Base-by-base conservation (phyloP, 2,113 vertebrate genomes). In the Notarius quadriscutis region DNA sequence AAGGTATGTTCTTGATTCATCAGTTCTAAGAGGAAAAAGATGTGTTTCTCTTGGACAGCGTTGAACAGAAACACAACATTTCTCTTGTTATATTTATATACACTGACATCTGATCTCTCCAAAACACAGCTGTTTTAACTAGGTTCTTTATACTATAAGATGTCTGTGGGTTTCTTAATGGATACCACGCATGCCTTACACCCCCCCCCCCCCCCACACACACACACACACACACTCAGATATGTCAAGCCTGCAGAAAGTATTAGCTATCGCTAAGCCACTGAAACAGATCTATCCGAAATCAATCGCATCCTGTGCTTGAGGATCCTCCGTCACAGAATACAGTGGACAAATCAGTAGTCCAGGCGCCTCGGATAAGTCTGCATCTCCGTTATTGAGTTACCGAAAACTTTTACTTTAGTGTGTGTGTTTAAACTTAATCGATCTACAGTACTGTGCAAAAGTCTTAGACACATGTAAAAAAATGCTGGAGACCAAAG, bases 191-290 rank as follows among this genome's bases (percentile, higher is more conserved):
- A 81, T 55, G 57, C 55, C 18, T 41, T 60, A 81, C 27, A 18
- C 22, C 41, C 5, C 60, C 22, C 25, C 30, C 18, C 10, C 15
- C 25, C 4, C n/a, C 75, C 27, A n/a, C n/a, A n/a, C n/a, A n/a
- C n/a, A n/a, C n/a, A n/a, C 30, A 30, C 30, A 30, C 30, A 30
- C 30, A 2, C 1, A 17, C 14, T 7, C 53, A 14, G 1, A 53
- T 14, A 30, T 14, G 30, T 34, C 79, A 62, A 30, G 18, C 57
- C 30, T 81, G 57, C 55, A 81, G 78, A 81, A 27, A 60, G 79
- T 22, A 81, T 81, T 62, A 81, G n/a, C 55, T 41, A 60, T 81
- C 9, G 20, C 79, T 81, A 60, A 81, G 41, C 79, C 57, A 81
- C 57, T 62, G 79, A 81, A 81, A 60, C 3, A 41, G 57, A 62